Conservation (phyloP, 2,113 vertebrate species). For the Deroptyus accipitrinus region DNA sequence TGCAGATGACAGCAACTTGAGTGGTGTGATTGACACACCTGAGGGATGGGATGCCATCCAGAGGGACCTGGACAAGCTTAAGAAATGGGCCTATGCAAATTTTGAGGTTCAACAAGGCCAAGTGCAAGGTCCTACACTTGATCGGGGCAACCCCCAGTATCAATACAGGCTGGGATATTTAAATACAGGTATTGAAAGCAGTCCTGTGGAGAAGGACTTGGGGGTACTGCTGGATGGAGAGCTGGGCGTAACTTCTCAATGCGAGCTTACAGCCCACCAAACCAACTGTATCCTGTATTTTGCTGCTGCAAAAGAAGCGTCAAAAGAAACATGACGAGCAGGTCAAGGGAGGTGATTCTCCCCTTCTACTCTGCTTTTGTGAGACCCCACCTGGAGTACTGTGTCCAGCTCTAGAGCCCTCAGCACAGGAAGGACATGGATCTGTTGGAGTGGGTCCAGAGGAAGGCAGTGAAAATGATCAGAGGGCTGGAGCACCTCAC, state of each 20-base stretch:
- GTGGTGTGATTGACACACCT: not conserved
- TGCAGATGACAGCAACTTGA: not conserved
- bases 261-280: not conserved
- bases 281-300: not conserved
- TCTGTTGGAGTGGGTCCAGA: not conserved
- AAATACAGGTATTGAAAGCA: not conserved
- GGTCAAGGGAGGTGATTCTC: rapidly evolving
- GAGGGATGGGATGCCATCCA: not conserved
- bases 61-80: not conserved
- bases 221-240: not conserved
- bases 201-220: not conserved
- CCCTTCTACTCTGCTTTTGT: not conserved
- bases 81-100: not conserved
- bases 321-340: not conserved
- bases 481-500: not conserved
- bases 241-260: not conserved
- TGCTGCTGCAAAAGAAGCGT: not conserved
- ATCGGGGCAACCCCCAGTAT: not conserved
- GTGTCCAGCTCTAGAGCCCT: not conserved
- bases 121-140: not conserved
- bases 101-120: not conserved
- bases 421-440: not conserved
- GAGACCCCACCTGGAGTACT: not conserved
- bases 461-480: not conserved
- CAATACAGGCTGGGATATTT: not conserved